Base-by-base conservation (phyloP, 2,113 vertebrate species). In the Bos javanicus region DNA sequence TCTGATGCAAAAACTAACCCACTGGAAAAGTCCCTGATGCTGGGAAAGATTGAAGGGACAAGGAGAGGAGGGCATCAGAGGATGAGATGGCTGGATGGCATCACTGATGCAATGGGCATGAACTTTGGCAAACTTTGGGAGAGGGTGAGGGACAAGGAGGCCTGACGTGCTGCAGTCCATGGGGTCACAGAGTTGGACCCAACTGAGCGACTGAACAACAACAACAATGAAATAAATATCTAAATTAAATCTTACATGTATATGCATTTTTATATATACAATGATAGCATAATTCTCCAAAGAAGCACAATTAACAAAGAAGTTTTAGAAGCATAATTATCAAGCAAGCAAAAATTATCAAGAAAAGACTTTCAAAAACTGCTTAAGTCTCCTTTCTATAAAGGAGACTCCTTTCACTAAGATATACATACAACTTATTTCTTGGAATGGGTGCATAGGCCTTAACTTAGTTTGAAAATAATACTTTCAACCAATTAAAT, bases 311-410 rank as follows among this genome's bases (percentile, higher is more conserved):
- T 74, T 82, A 71, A 39, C 50, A 56, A 57, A 62, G 13, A 94
- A 81, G 26, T 25, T 91, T 87, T 52, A 74, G 59, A 36, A 91
- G 64, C 50, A 48, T 48, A 56, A 33, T 80, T 90, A 86, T 57
- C 46, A 83, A 83, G 23, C 48, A 85, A 15, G 48, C 19, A 88
- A 81, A 94, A 94, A 46, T 43, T n/a, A 4, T 74, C n/a, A 74
- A 3, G 7, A 93, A 76, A 90, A 86, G 3, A 71, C n/a, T 81
- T 94, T 26, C 46, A 52, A 82, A 48, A 96, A 59, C 26, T 71
- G 5, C 30, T 3, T 43, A 54, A 86, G 15, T 43, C 50, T 86
- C 48, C 48, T 96, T 85, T 78, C 36, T 93, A 17, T 56, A 85
- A 96, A 90, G 2, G 19, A 94, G 14, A 62, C 3, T 64, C 13